phyloP scores from a whole-genome alignment of 2,113 vertebrate species.

The Struthidea cinerea region DNA sequence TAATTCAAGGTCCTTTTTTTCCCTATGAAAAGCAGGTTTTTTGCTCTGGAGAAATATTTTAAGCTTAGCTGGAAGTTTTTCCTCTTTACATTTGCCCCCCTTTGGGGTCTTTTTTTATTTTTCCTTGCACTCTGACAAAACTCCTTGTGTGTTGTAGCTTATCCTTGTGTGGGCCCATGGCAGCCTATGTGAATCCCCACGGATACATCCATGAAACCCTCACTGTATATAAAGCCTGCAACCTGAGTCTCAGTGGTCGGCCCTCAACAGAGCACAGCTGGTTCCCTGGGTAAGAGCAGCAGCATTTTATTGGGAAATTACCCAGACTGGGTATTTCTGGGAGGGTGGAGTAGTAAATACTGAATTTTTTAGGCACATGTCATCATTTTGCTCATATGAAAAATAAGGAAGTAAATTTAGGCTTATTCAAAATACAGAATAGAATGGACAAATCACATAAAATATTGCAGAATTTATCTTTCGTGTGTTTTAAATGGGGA shows the following conservation, averaged over 20 bases:
- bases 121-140: not conserved
- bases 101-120: not conserved
- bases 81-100: not conserved
- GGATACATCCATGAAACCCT: slow-evolving; percentile 96
- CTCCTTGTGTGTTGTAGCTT: slow-evolving; percentile 69
- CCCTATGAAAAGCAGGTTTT: not conserved
- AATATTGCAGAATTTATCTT: not conserved
- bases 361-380: rapidly evolving
- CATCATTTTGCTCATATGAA: rapidly evolving
- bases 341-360: rapidly evolving
- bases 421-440: not conserved
- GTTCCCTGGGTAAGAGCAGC: slow-evolving; percentile 91
- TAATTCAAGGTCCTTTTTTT: not conserved
- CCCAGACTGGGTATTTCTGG: not conserved
- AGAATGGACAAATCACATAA: not conserved
- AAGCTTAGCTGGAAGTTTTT: not conserved
- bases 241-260: slow-evolving; percentile 86
- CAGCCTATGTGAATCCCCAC: slow-evolving; percentile 95
- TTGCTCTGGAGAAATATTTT: not conserved
- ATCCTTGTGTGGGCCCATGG: slow-evolving; percentile 95
- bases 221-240: slow-evolving; percentile 92
- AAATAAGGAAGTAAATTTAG: not conserved
- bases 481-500: not conserved
- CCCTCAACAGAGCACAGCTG: slow-evolving; percentile 95
- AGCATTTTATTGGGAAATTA: not conserved